Conservation (phyloP, 2,113 vertebrate species). For the Sinocyclocheilus maitianheensis region DNA sequence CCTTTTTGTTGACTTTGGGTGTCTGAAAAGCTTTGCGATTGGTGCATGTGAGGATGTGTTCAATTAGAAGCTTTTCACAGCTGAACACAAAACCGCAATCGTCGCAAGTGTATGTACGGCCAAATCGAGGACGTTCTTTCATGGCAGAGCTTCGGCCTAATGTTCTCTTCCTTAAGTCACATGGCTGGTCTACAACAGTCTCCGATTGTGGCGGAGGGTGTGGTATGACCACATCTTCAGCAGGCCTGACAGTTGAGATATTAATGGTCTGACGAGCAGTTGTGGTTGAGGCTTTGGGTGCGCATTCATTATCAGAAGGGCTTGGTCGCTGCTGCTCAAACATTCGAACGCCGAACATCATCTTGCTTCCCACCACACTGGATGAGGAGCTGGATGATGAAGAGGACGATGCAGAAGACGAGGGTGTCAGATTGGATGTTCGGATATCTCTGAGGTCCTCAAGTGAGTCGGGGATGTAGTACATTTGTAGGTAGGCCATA, state of each 20-base stretch:
- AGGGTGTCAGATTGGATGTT: constrained; percentile 68
- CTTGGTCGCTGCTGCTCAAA: constrained; percentile 83
- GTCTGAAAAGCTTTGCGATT: constrained; percentile 89
- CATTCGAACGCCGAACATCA: constrained; percentile 98
- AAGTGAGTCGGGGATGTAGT: constrained; percentile 88
- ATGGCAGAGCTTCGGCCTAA: constrained; percentile 79
- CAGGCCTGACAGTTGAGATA: constrained; percentile 64
- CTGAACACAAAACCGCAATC: constrained; percentile 98
- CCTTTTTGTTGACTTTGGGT: constrained; percentile 69
- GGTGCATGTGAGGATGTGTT: constrained; percentile 93
- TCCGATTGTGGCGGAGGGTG: constrained; percentile 55
- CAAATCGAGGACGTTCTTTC: constrained; percentile 92
- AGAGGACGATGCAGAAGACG: constrained; percentile 69
- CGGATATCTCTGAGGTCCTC: constrained; percentile 74
- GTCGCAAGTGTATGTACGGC: constrained; percentile 95
- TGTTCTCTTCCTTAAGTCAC: constrained; percentile 86
- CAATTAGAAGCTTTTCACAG: constrained; percentile 94
- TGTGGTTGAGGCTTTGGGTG: constrained; percentile 74
- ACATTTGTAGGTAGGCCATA: constrained; percentile 95
- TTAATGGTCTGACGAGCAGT: constrained; percentile 51
- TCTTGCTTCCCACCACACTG: constrained; percentile 82
- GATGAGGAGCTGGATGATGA: constrained; percentile 75
- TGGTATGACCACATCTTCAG: constrained; percentile 68
- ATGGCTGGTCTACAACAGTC: constrained; percentile 74
- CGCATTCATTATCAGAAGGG: constrained; percentile 75